Evolutionary conservation across 1,140 invertebrate genomes (phyloP).

Genomic region (Rhagoletis zephyria): DNA sequence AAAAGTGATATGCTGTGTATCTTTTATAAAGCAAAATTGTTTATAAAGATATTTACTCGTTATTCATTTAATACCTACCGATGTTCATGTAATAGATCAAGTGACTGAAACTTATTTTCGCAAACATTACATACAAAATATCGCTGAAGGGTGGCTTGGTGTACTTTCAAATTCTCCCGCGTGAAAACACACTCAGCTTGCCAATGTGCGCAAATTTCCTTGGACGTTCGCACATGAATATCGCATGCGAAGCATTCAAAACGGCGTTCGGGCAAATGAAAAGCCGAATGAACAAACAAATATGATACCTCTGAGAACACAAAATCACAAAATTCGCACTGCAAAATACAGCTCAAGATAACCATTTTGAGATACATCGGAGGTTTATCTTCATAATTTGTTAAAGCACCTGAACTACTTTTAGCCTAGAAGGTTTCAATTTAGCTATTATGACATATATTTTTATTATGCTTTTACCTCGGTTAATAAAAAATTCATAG

Average conservation of each 20-base stretch:
- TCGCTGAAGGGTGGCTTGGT: conserved; percentile 62
- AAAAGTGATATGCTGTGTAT: conserved; percentile 65
- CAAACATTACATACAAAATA: conserved; percentile 75
- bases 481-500: conserved; percentile 40
- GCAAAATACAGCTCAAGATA: conserved; percentile 72
- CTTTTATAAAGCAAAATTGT: conserved; percentile 58
- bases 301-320: conserved; percentile 74
- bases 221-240: conserved; percentile 74
- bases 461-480: conserved; percentile 16
- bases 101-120: conserved; percentile 68
- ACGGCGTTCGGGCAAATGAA: conserved; percentile 74
- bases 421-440: conserved; percentile 9
- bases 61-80: conserved; percentile 63
- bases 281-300: conserved; percentile 74
- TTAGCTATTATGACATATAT: not conserved
- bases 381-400: conserved; percentile 44
- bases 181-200: conserved; percentile 75
- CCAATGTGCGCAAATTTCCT: conserved; percentile 75
- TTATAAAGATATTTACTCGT: conserved; percentile 57
- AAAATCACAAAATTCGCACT: conserved; percentile 77
- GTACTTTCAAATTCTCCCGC: conserved; percentile 65
- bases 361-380: conserved; percentile 57
- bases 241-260: conserved; percentile 77
- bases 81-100: conserved; percentile 73
- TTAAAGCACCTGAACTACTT: not conserved